These are phyloP conservation scores for Conus betulinus DNA, from an alignment of 1,140 invertebrate genomes.

Conservation along the genomic window DNA sequence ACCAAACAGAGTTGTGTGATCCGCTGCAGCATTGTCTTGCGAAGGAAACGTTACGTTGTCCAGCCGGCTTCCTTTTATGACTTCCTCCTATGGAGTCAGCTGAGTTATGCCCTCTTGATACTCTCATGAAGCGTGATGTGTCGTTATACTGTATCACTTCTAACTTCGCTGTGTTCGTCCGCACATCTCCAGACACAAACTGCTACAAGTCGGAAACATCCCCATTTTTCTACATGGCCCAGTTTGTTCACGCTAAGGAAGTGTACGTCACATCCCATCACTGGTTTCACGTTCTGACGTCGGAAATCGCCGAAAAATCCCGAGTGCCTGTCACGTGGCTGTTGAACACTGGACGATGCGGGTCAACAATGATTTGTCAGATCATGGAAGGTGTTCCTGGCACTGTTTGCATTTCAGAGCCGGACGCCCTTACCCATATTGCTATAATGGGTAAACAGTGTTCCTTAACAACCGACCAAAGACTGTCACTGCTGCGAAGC, in stretches of 20 bases:
- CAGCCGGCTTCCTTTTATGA: not conserved
- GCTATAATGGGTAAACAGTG: no score
- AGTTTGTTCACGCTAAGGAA: conserved; percentile 6
- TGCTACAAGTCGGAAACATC: not conserved
- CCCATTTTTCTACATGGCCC: conserved; percentile 15
- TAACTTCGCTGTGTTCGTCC: not conserved
- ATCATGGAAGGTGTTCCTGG: conserved; percentile 18
- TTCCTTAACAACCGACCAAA: no score
- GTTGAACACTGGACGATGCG: conserved; percentile 22
- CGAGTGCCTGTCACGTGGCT: conserved; percentile 26
- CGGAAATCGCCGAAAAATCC: not conserved
- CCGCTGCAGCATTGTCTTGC: no score
- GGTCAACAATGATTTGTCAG: not conserved
- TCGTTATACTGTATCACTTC: conserved; percentile 6
- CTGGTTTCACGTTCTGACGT: conserved; percentile 7
- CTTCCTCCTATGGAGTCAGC: not conserved
- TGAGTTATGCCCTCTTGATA: not conserved
- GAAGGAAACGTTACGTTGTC: no score
- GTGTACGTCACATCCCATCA: not conserved
- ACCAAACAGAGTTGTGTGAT: no score
- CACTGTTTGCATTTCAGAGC: not conserved
- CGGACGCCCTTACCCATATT: no score
- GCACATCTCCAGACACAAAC: not conserved
- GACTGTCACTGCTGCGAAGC: no score
- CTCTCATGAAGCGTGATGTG: not conserved